Percentiles rank a stretch among this genome's conserved stretches.
These are phyloP conservation scores for Lasioglossum calceatum DNA, from an alignment of 2,888 invertebrate species.

Conservation along the genomic window DNA sequence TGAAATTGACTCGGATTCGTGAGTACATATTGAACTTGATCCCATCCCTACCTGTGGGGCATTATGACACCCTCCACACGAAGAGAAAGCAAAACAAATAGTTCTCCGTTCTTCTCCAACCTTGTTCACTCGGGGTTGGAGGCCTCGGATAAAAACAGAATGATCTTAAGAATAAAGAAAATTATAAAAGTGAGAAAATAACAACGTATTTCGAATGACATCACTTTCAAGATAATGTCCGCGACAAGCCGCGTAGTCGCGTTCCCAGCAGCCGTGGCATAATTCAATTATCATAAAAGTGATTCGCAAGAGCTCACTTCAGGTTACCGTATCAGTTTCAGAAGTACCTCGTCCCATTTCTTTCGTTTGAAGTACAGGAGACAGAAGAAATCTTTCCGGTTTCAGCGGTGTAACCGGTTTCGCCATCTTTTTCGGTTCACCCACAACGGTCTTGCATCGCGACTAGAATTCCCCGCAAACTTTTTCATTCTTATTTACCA, in stretches of 20 bases:
- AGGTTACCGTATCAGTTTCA: conserved; percentile 66
- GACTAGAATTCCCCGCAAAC: conserved; percentile 48
- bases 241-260: background rate
- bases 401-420: conserved; percentile 81
- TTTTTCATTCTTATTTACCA: conserved; percentile 61
- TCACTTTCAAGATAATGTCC: background rate
- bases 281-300: background rate
- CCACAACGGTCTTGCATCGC: conserved; percentile 57
- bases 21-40: no score
- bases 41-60: background rate
- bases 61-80: background rate
- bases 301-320: background rate
- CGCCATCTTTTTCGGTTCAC: conserved; percentile 67
- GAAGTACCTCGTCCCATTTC: conserved; percentile 80
- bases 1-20: no score
- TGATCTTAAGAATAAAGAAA: background rate
- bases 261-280: background rate
- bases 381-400: conserved; percentile 82
- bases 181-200: background rate
- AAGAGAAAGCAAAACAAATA: background rate
- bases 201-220: background rate
- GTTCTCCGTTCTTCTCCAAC: background rate
- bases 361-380: conserved; percentile 79
- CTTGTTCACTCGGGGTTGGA: background rate
- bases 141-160: background rate